Evolutionary conservation across 2,113 vertebrate genomes (phyloP).

Genomic region (Datnioides undecimradiatus): DNA sequence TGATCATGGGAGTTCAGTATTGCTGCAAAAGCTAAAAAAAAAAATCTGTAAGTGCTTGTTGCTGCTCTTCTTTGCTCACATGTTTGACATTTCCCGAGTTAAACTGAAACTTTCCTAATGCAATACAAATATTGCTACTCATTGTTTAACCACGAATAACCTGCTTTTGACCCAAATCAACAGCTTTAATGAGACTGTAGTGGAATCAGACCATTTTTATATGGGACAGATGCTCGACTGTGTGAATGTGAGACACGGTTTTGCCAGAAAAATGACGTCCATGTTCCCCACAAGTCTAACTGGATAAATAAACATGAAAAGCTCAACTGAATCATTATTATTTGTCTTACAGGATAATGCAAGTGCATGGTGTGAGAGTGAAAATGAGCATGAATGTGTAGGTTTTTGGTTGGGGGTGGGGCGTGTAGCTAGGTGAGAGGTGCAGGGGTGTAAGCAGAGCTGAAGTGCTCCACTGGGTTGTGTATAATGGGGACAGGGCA

Average conservation of each 20-base stretch:
- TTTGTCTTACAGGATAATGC: constrained; percentile 9
- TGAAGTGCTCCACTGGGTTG: constrained; percentile 72
- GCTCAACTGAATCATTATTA: not conserved
- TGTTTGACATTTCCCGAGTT: not conserved
- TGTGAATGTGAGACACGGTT: constrained; percentile 14
- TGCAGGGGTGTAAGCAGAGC: constrained; percentile 36
- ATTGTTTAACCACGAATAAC: not conserved
- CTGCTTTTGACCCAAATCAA: not conserved
- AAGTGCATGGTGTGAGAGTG: constrained; percentile 23
- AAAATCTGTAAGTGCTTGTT: not conserved
- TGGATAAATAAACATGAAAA: constrained; percentile 33
- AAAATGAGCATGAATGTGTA: constrained; percentile 30
- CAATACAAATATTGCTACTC: not conserved
- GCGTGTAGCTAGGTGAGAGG: constrained; percentile 33
- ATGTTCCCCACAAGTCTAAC: constrained; percentile 1
- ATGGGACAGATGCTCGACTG: not conserved
- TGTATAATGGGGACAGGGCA: constrained; percentile 62
- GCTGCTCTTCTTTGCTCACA: not conserved
- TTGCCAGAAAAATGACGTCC: not conserved
- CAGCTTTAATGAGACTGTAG: not conserved
- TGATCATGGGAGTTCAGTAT: not conserved
- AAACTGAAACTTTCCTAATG: not conserved
- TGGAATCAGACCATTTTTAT: constrained; percentile 6
- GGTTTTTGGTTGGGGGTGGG: constrained; percentile 15
- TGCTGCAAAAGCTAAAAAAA: not conserved